Base-by-base conservation (phyloP, 2,797 vertebrate species). In the Sciurus carolinensis region DNA sequence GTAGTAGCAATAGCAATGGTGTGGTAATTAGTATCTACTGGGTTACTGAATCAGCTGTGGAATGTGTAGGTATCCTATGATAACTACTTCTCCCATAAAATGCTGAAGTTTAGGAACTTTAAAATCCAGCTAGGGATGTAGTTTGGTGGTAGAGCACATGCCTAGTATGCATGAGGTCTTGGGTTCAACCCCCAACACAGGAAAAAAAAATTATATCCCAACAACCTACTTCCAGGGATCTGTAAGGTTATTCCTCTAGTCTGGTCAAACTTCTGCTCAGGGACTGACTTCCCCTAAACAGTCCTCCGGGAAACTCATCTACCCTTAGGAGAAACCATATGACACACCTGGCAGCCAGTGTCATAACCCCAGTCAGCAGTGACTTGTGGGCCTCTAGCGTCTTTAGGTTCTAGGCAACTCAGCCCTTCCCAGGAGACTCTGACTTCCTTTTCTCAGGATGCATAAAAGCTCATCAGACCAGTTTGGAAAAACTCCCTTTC, bases 381-480 rank as follows among this genome's bases (percentile, higher is more conserved):
- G 50, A 36, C 33, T 14, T 72, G n/a, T 36, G 26, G 87, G 59
- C 39, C n/a, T 90, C 54, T 72, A 36, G 22, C 7, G 6, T 76
- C n/a, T 71, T 83, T 66, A 66, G 71, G 44, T 88, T 92, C n/a
- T 90, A 71, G 15, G 28, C 84, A 93, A 72, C 64, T 59, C 14
- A 66, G 83, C 2, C 52, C 18, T 36, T 79, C 42, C 72, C 72
- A 50, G 47, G 72, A 89, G 54, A 77, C 10, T 13, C 33, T 36
- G 57, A 90, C 22, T 95, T 96, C 66, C 80, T 95, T 89, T 87
- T 93, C 84, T 91, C 73, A 54, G 83, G 44, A 86, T 15, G 28
- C 33, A 72, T 36, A 59, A 92, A 87, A 62, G 67, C 67, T 95
- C 75, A 69, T 82, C 9, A 81, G 75, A 77, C 33, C 57, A 54